Conservation (phyloP, 2,888 invertebrate genomes). For the Erebia aethiops region DNA sequence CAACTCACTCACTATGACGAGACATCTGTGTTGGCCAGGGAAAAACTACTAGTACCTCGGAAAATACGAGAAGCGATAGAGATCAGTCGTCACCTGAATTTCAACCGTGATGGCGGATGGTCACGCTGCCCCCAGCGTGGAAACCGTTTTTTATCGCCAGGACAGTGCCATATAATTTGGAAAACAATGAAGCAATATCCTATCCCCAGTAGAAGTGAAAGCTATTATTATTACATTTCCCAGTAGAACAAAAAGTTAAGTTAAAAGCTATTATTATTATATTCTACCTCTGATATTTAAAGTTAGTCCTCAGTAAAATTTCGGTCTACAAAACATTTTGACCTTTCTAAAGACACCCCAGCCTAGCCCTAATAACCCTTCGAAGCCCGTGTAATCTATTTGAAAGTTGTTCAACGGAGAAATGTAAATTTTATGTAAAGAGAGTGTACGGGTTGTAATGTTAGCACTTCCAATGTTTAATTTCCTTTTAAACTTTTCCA, state of each 20-base stretch:
- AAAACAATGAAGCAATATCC: too few relatives aligned
- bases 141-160: too few relatives aligned
- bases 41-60: too few relatives aligned
- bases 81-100: too few relatives aligned
- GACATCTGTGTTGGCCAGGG: too few relatives aligned
- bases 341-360: slow-evolving; percentile 13
- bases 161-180: too few relatives aligned
- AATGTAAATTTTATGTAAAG: slow-evolving; percentile 21
- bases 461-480: slow-evolving; percentile 15
- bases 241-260: too few relatives aligned
- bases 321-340: slow-evolving; percentile 4
- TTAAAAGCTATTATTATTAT: not conserved
- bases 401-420: slow-evolving; percentile 13
- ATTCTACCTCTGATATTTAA: not conserved
- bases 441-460: slow-evolving; percentile 12
- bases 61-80: too few relatives aligned
- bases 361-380: not conserved
- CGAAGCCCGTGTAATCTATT: slow-evolving; percentile 19
- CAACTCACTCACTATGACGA: too few relatives aligned
- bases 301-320: not conserved
- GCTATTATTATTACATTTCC: not conserved
- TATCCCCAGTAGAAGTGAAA: too few relatives aligned
- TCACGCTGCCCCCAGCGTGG: too few relatives aligned
- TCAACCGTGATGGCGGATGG: too few relatives aligned
- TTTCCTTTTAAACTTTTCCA: slow-evolving; percentile 8